phyloP scores from a whole-genome alignment of 37 sponge, comb jelly and placozoan genomes.

The Ephydatia muelleri region DNA sequence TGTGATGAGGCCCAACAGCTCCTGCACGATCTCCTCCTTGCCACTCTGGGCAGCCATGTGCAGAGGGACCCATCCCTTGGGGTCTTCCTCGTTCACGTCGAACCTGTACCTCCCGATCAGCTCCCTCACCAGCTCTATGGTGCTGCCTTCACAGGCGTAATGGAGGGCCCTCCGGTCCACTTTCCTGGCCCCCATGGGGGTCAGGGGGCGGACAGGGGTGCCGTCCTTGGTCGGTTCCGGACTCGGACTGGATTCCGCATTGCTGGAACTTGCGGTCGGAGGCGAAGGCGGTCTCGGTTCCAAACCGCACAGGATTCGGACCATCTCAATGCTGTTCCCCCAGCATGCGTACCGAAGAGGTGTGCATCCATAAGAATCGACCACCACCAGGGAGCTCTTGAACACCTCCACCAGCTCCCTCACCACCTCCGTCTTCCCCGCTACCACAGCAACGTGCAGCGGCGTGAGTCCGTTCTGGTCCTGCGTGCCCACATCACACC shows the following conservation, averaged over 20 bases:
- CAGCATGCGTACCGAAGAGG: too few species aligned
- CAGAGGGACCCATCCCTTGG: constrained; percentile 72
- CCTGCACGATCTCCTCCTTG: constrained; percentile 38
- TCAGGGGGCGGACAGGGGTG: too few species aligned
- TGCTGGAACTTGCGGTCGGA: too few species aligned
- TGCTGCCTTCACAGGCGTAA: constrained; percentile 66
- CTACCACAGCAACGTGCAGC: background rate
- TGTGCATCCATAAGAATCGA: too few species aligned
- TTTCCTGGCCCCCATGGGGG: too few species aligned
- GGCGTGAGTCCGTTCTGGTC: background rate
- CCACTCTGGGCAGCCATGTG: constrained; percentile 84
- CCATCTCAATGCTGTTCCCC: too few species aligned
- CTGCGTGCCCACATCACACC: background rate
- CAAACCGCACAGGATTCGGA: too few species aligned
- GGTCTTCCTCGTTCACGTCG: constrained; percentile 54
- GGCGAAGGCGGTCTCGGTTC: too few species aligned
- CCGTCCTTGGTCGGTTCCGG: too few species aligned
- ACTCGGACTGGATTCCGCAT: too few species aligned
- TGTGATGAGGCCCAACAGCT: constrained; percentile 21
- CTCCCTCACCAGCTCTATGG: constrained; percentile 54
- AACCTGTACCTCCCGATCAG: constrained; percentile 37
- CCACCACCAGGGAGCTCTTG: too few species aligned
- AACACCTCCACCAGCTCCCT: background rate
- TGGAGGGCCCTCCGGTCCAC: constrained; percentile 28
- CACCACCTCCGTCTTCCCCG: background rate